Percentiles rank a stretch among this genome's conserved stretches.
Evolutionary conservation across 2,888 invertebrate species (phyloP).

Genomic region (Salpingus planirostris): DNA sequence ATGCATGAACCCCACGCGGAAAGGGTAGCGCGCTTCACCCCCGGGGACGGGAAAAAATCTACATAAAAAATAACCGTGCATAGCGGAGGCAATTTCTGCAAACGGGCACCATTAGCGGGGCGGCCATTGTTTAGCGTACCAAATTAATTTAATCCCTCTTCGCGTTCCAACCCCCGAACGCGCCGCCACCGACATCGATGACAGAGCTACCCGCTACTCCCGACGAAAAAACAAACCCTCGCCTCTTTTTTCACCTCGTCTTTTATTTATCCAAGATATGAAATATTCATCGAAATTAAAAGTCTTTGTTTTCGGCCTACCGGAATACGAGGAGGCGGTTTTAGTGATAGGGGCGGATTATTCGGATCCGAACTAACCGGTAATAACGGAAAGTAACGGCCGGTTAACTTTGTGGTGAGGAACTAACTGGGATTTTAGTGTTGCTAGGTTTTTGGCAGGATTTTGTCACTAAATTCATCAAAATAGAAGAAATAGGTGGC

Average conservation of each 20-base stretch:
- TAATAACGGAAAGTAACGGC: too few relatives aligned
- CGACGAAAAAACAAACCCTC: slow-evolving; percentile 15
- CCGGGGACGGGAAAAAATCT: slow-evolving; percentile 34
- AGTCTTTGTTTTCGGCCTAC: too few relatives aligned
- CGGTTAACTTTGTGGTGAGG: too few relatives aligned
- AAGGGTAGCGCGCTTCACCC: slow-evolving; percentile 32
- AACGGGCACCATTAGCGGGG: slow-evolving; percentile 44
- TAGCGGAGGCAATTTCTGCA: slow-evolving; percentile 43
- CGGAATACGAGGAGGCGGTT: too few relatives aligned
- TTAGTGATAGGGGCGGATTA: too few relatives aligned
- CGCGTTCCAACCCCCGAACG: slow-evolving; percentile 4
- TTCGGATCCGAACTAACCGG: too few relatives aligned
- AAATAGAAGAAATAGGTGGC: too few relatives aligned
- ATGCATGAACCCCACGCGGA: slow-evolving; percentile 29
- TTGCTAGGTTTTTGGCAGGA: too few relatives aligned
- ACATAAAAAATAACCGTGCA: slow-evolving; percentile 42
- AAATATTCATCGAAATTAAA: slow-evolving; percentile 20
- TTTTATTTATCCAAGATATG: slow-evolving; percentile 24
- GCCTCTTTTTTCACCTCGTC: slow-evolving; percentile 15
- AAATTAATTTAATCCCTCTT: slow-evolving; percentile 44
- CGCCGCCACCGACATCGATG: not conserved
- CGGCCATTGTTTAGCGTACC: slow-evolving; percentile 45
- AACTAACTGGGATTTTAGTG: too few relatives aligned
- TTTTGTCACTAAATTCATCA: too few relatives aligned
- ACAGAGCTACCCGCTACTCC: not conserved